Base-by-base conservation (phyloP, 2,888 invertebrate genomes). In the Clistopyga incitator region DNA sequence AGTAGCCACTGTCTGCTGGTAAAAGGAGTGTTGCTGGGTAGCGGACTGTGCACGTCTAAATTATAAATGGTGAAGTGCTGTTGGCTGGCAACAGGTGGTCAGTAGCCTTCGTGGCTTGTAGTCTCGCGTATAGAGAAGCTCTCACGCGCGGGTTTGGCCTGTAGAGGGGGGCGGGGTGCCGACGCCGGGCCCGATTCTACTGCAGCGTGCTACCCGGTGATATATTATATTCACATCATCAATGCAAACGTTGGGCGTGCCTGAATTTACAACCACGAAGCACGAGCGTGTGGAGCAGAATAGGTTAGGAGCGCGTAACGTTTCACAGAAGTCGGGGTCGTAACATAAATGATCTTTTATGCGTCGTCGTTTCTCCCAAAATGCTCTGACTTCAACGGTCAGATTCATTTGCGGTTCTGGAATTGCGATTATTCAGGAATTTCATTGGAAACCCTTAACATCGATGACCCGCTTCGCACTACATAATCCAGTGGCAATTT, bases 141-240 rank as follows among this genome's bases (percentile, higher is more conserved):
- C 87, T 74, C 45, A 47, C 67, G 77, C 68, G 65, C 56, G 70
- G 84, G 81, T 84, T 82, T 78, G 72, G 84, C 61, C 78, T 81
- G 56, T 72, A 54, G 42, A 11, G 20, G 47, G 10, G 72, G 29
- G 72, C n/a, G 45, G 68, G 23, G 47, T 59, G 72, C 61, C 72
- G 72, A 56, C 80, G 70, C 56, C 80, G 67, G 70, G 47, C 75
- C 54, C 25, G 75, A 71, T 75, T 75, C 70, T 85, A 88, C 89
- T 87, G 89, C 85, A 87, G 88, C 87, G 85, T 84, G 68, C n/a
- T 38, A 75, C 77, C 85, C 84, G 83, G 88, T 89, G 88, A 92
- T 91, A 90, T 91, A 90, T 91, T 90, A 91, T 90, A 90, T 90
- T 91, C 91, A 85, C 90, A 90, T 91, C 90, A 90, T 91, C 92